Evolutionary conservation across 1,140 invertebrate genomes (phyloP).

Genomic region (Orussus abietinus): DNA sequence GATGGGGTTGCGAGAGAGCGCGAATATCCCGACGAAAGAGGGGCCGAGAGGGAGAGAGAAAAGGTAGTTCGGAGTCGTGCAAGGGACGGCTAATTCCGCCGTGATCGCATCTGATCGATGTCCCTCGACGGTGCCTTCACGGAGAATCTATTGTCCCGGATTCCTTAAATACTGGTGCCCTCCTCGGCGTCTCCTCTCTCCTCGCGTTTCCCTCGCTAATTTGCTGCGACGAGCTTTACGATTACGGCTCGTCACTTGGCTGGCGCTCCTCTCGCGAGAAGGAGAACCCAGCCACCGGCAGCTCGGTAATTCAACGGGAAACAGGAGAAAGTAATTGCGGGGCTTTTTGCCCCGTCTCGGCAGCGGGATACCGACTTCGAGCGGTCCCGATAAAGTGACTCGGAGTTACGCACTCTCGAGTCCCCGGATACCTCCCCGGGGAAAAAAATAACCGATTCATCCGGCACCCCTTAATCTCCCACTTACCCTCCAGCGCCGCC

Average conservation of each 20-base stretch:
- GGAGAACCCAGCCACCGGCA: slow-evolving; percentile 5
- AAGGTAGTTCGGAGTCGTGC: slow-evolving; percentile 36
- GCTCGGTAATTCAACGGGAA: too few species aligned
- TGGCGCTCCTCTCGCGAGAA: slow-evolving; percentile 6
- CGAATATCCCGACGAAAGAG: too few species aligned
- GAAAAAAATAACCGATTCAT: too few species aligned
- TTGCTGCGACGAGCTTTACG: neutral
- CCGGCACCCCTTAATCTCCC: too few species aligned
- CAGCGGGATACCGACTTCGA: too few species aligned
- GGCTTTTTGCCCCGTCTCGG: slow-evolving; percentile 5
- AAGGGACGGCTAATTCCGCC: slow-evolving; percentile 51
- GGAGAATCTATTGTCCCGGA: slow-evolving; percentile 38
- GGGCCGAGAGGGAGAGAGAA: slow-evolving; percentile 18
- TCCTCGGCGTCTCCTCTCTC: slow-evolving; percentile 9
- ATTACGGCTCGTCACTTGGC: neutral
- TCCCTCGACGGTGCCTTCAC: slow-evolving; percentile 34
- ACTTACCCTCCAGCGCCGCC: too few species aligned
- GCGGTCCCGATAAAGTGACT: too few species aligned
- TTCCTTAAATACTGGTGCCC: slow-evolving; percentile 3
- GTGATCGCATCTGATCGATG: slow-evolving; percentile 51
- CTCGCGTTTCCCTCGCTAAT: slow-evolving; percentile 9
- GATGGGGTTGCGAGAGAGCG: too few species aligned
- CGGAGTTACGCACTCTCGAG: too few species aligned
- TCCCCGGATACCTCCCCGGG: too few species aligned
- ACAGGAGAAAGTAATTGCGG: slow-evolving; percentile 1